Percentiles rank a stretch among this genome's conserved stretches.
phyloP scores from a whole-genome alignment of 2,113 vertebrate species.

The Sitta europaea region DNA sequence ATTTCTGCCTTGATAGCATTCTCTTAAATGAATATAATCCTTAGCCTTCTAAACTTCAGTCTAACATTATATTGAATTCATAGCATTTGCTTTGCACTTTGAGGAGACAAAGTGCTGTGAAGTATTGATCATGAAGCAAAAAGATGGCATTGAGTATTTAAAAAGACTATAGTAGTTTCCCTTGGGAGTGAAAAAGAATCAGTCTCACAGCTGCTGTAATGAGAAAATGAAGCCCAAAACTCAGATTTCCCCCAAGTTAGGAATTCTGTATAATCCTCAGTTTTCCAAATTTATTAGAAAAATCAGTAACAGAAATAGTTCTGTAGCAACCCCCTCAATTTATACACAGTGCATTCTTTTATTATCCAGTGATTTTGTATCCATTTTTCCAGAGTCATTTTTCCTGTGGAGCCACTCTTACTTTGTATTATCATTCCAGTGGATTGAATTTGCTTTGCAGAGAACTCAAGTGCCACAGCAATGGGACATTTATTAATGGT shows the following conservation, averaged over 20 bases:
- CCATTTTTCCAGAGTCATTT: neutral
- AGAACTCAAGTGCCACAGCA: neutral
- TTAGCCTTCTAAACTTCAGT: neutral
- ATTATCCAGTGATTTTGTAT: neutral
- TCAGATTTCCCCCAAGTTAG: neutral
- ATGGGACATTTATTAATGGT: neutral
- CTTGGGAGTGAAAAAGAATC: neutral
- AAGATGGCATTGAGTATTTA: neutral
- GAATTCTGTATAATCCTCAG: neutral
- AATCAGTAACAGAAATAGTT: neutral
- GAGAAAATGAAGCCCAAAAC: neutral
- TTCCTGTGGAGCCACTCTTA: neutral
- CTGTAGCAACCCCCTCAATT: neutral
- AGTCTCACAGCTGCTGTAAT: neutral
- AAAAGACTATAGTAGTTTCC: neutral
- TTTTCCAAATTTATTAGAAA: neutral
- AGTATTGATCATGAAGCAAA: neutral
- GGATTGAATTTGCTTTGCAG: neutral
- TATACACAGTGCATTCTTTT: neutral
- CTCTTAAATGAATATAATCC: neutral
- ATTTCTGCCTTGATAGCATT: neutral
- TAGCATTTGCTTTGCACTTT: neutral
- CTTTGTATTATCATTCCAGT: neutral
- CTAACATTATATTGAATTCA: neutral
- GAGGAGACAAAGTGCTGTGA: neutral